Base-by-base conservation (phyloP, 2,113 vertebrate species). In the Hippocampus comes region DNA sequence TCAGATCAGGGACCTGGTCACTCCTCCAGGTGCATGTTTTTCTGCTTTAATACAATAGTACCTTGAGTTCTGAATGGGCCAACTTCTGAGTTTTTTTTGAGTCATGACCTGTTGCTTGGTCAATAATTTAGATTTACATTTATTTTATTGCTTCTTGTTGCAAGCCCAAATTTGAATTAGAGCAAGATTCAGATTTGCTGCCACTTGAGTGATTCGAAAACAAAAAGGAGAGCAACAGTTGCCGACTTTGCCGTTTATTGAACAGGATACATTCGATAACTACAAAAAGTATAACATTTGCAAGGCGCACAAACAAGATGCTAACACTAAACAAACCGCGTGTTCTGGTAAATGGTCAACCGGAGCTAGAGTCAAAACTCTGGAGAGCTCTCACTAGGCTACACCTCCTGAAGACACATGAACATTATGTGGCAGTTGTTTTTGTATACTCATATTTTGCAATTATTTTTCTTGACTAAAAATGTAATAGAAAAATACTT, bases 1-100 rank as follows among this genome's bases (percentile, higher is more conserved):
- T 70, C 97, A 98, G 90, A 96, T 99, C 87, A 94, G 95, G 89
- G 97, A 98, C 74, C 92, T 99, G 27, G 92, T 99, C 69, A 96
- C 91, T 1, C 96, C 97, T 82, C 94, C 95, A 72, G 93, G 93
- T 94, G 78, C 30, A 17, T 61, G 5, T 59, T 61, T 18, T 30
- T 30, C 6, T 30, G 21, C n/a, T 11, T 59, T 10, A 23, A n/a
- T 56, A 23, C 9, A 56, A 20, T 56, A 7, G 53, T 15, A 59
- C 14, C 56, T 59, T 59, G 56, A 25, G 12, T 14, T 25, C 3
- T 10, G n/a, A 59, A 25, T 15, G 11, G n/a, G 1, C 23, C 23
- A 56, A 1, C 4, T 34, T 34, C 3, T 6, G 17, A 1, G 18
- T 51, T 49, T 49, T 49, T 49, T 49, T 51, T 20, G 4, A 8